Conservation (phyloP, 2,113 vertebrate species). For the Pluvianellus socialis region DNA sequence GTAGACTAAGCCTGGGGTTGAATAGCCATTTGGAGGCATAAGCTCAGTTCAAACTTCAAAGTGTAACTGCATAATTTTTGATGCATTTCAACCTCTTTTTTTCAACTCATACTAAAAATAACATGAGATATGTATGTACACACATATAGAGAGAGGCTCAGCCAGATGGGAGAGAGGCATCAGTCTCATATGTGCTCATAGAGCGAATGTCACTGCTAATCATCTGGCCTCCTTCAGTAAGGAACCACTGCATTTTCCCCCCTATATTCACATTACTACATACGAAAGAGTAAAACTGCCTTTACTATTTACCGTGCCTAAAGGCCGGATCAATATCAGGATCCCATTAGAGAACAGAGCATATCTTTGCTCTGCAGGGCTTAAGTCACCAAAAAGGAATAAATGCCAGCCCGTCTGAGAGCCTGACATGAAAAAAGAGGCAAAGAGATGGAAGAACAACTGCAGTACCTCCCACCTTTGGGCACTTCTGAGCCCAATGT, state of each 20-base stretch:
- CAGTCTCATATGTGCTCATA: not conserved
- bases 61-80: not conserved
- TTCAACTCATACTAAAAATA: not conserved
- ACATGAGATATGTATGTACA: rapidly evolving
- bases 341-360: not conserved
- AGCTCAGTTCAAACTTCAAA: not conserved
- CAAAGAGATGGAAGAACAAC: not conserved
- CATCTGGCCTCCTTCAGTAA: not conserved
- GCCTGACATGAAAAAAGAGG: not conserved
- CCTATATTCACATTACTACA: not conserved
- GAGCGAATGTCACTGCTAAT: not conserved
- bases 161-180: not conserved
- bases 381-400: not conserved
- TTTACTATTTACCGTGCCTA: not conserved
- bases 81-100: not conserved
- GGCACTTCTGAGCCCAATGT: not conserved
- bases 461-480: not conserved
- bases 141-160: not conserved
- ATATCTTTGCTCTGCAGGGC: not conserved
- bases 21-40: not conserved
- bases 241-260: not conserved
- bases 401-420: not conserved
- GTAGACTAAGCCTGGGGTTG: not conserved
- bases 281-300: not conserved
- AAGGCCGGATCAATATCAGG: not conserved